Base-by-base conservation (phyloP, 2,888 invertebrate genomes). In the Eubasilissa splendida region DNA sequence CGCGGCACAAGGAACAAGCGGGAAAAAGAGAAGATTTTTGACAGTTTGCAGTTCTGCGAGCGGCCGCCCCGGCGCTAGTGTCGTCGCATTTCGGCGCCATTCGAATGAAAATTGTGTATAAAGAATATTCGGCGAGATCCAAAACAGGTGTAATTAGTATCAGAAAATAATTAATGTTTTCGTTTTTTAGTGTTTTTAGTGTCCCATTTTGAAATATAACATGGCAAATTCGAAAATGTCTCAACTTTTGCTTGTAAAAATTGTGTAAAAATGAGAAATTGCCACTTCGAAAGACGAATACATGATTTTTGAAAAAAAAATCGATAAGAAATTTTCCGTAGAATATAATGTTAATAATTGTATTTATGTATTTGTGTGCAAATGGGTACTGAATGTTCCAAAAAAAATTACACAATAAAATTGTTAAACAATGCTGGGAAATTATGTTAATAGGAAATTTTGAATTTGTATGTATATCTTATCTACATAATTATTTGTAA, bases 401-500 rank as follows among this genome's bases (percentile, higher is more conserved):
- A 68, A 68, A 63, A 66, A 42, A 42, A 68, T 52, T n/a, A 68
- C 50, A 68, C 68, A 68, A 50, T 63, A 63, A 63, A 63, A 63
- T 68, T 68, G 68, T 68, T 68, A 68, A 68, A 68, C 42, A 52
- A 68, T 68, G 42, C 42, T 42, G 68, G 68, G 68, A 42, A 42
- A 42, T 42, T 68, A 68, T 68, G 68, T 68, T 50, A 50, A 42
- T 68, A 68, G 50, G 52, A 68, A 68, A 68, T 68, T 33, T 68
- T 68, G 68, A 68, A 68, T 42, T 68, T n/a, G n/a, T 50, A 68
- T 68, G 68, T 68, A 68, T 42, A 68, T 68, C 58, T 58, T 58
- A n/a, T 58, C n/a, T 58, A 14, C 42, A 52, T n/a, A 68, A 50
- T 52, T 63, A 63, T 63, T 63, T 63, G 33, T 63, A 52, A 68